Evolutionary conservation across 2,888 invertebrate genomes (phyloP), one percentile per base, ranked within the genome.

Genomic region (Herminia tarsipennalis): DNA sequence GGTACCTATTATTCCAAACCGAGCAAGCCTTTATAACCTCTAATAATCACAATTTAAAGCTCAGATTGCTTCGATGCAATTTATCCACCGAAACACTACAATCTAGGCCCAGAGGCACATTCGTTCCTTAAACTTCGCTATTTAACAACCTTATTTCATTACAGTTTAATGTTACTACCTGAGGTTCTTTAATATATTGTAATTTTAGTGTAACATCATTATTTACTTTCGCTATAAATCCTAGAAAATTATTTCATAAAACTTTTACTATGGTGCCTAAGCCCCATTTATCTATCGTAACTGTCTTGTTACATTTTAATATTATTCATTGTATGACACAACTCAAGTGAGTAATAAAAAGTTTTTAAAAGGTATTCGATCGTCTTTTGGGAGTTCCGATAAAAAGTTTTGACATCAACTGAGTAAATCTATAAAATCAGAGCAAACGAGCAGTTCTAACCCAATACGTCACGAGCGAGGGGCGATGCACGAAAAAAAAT

Each of bases 101-200:
- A 63, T 58, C 63, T 70, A 74, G 74, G 73, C 73, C 71, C 74
- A 64, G 59, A 65, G 58, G 59, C 60, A 56, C 46, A 58, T 67
- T 68, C 58, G 41, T 71, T 69, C 68, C 72, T 74, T 73, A 73
- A 78, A 78, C 65, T 76, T 78, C 68, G 67, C 69, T 68, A 67
- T 70, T 71, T 75, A 69, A 70, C 71, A 73, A 65, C 68, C 68
- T 77, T 78, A 79, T 79, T 79, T 72, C 76, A 73, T 78, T 76
- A 76, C 68, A 72, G 68, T 71, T 68, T 73, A 73, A 73, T 74
- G 70, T 72, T 66, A 58, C 47, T 51, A 60, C 58, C 62, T 67
- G 61, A 70, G 60, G 61, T 59, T 60, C 51, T 57, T 62, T 59
- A 66, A 71, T 68, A 62, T 61, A 66, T 64, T 40, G 54, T 47